Base-by-base conservation (phyloP, 2,888 invertebrate genomes). In the Entomobrya multifasciata region DNA sequence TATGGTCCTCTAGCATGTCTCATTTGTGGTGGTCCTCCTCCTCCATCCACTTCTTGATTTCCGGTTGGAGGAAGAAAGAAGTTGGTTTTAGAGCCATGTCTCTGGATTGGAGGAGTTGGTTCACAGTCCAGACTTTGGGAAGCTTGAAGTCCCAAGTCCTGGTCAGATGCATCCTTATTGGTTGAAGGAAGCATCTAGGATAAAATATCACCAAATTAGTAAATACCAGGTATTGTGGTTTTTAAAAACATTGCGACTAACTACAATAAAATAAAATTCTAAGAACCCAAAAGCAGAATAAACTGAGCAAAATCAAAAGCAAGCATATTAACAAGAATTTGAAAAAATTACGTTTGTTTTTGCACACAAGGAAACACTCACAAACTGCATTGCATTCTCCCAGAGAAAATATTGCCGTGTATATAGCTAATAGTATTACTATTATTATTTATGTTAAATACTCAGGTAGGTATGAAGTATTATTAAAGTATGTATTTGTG, bases 51-150 rank as follows among this genome's bases (percentile, higher is more conserved):
- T 41, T 91, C 90, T 8, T 90, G 89, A 47, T 87, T 89, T 91
- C 93, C 94, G 91, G 94, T 93, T 87, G 95, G 95, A 87, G 96
- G 96, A 92, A 96, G 95, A 94, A 97, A 97, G 93, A 97, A 95
- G 93, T 97, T 97, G 91, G 95, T 96, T 91, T 95, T 96, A 86
- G 97, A 97, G 91, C 97, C 97, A 92, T 96, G 96, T 91, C 97
- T 94, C 93, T 97, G 96, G 90, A 96, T 93, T 13, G 96, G 95
- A 70, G 97, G 97, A 91, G 97, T 97, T 10, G 97, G 97, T 93
- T 97, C 97, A 93, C 97, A 97, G 94, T 97, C 97, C 91, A 96
- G 96, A 77, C 96, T 96, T 93, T 97, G 97, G 74, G 97, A 97
- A 72, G 97, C 97, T 41, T 96, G 96, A n/a, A 96, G 96, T 90